These are phyloP conservation scores for Agapostemon virescens DNA, from an alignment of 2,888 invertebrate genomes.

Conservation along the genomic window DNA sequence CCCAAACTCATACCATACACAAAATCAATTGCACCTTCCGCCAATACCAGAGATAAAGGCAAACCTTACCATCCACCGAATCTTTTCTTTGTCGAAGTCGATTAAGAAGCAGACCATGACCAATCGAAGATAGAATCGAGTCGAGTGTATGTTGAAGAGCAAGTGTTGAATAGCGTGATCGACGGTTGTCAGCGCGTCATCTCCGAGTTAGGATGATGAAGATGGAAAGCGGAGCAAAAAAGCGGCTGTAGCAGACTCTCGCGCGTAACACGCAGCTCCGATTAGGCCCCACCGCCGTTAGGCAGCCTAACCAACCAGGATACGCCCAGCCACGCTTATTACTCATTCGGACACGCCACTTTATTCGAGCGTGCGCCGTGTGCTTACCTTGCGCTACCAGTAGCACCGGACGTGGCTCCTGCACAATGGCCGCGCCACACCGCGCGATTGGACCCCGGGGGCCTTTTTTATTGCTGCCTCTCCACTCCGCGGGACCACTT, in stretches of 20 bases:
- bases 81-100: not conserved
- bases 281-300: constrained; percentile 77
- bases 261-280: constrained; percentile 78
- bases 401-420: constrained; percentile 64
- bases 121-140: not conserved
- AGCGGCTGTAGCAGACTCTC: constrained; percentile 52
- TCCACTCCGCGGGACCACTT: constrained; percentile 53
- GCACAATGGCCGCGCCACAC: constrained; percentile 66
- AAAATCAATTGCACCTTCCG: too few relatives aligned
- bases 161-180: not conserved
- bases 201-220: not conserved
- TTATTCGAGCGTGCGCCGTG: constrained; percentile 73
- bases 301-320: constrained; percentile 76
- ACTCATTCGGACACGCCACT: constrained; percentile 78
- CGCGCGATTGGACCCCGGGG: constrained; percentile 63
- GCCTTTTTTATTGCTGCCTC: constrained; percentile 61
- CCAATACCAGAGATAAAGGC: too few relatives aligned
- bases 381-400: constrained; percentile 63
- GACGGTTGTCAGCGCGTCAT: not conserved
- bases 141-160: not conserved
- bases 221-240: constrained; percentile 38
- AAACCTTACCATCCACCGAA: too few relatives aligned
- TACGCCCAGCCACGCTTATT: constrained; percentile 79
- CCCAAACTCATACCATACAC: too few relatives aligned
- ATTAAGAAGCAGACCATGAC: not conserved